Evolutionary conservation across 2,113 vertebrate species (phyloP).

Genomic region (Hippocampus guttulatus): DNA sequence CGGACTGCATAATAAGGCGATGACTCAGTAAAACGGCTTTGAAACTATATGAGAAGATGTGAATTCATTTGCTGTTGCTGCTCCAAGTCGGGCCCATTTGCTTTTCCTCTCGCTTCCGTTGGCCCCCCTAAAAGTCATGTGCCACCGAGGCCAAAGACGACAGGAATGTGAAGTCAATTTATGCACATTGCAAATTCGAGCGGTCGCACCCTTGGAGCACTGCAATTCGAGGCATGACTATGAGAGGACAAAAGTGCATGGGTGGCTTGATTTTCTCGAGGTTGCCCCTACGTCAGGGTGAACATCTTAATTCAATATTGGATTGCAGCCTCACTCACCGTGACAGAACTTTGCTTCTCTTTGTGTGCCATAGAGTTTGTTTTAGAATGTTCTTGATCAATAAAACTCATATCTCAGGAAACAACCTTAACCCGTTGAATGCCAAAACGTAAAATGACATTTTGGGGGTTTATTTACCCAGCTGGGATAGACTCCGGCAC

Average conservation of each 20-base stretch:
- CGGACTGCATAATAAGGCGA: neutral
- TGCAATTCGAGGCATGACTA: slow-evolving; percentile 5
- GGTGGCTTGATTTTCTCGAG: neutral
- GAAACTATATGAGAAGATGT: neutral
- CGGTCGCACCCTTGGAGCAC: slow-evolving; percentile 8
- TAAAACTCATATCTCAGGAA: too few relatives aligned
- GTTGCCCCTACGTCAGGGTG: neutral
- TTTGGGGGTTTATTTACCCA: too few relatives aligned
- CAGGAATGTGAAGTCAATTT: slow-evolving; percentile 1
- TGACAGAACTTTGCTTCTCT: too few relatives aligned
- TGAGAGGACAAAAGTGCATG: neutral
- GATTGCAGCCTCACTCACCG: too few relatives aligned
- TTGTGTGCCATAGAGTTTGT: too few relatives aligned
- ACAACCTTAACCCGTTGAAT: too few relatives aligned
- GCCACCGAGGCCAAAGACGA: slow-evolving; percentile 3
- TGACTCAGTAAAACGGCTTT: neutral
- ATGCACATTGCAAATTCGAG: slow-evolving; percentile 15
- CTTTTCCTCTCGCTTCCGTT: neutral
- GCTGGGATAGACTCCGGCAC: too few relatives aligned
- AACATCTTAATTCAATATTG: neutral
- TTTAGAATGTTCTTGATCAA: too few relatives aligned
- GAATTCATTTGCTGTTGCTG: neutral
- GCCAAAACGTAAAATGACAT: too few relatives aligned
- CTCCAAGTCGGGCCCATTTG: neutral
- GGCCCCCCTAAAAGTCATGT: neutral